phyloP scores from a whole-genome alignment of 2,113 vertebrate genomes.

The Apus apus region DNA sequence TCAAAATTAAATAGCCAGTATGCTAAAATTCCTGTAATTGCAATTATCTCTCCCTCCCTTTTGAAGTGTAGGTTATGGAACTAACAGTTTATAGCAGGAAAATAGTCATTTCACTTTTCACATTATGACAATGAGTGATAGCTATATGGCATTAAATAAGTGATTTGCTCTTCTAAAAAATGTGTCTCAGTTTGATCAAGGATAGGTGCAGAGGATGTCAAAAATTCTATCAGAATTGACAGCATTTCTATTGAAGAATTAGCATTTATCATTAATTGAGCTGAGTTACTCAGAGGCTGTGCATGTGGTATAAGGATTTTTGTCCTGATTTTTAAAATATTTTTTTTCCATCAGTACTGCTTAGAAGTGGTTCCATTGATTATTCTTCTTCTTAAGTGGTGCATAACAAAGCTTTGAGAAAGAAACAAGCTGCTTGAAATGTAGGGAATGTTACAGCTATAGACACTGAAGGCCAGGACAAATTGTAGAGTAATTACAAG shows the following conservation, averaged over 20 bases:
- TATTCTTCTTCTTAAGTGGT: neutral
- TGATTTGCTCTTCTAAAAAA: neutral
- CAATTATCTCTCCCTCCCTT: neutral
- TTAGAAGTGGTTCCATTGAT: neutral
- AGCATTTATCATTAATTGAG: neutral
- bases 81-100: constrained; percentile 11
- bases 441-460: neutral
- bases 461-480: constrained; percentile 72
- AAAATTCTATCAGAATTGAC: constrained; percentile 18
- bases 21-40: neutral
- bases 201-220: neutral
- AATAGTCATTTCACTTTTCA: constrained; percentile 36
- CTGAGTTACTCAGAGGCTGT: neutral
- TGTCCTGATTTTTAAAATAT: neutral
- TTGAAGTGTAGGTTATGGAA: neutral
- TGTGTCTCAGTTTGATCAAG: neutral
- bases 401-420: neutral
- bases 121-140: constrained; percentile 27
- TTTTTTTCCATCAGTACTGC: neutral
- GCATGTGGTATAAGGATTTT: neutral
- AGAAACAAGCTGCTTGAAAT: neutral
- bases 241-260: neutral
- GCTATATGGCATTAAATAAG: neutral
- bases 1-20: neutral
- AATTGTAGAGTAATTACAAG: constrained; percentile 75